Evolutionary conservation across 2,888 invertebrate species (phyloP), one percentile per base, ranked within the genome.

Genomic region (Pristionchus mayeri): DNA sequence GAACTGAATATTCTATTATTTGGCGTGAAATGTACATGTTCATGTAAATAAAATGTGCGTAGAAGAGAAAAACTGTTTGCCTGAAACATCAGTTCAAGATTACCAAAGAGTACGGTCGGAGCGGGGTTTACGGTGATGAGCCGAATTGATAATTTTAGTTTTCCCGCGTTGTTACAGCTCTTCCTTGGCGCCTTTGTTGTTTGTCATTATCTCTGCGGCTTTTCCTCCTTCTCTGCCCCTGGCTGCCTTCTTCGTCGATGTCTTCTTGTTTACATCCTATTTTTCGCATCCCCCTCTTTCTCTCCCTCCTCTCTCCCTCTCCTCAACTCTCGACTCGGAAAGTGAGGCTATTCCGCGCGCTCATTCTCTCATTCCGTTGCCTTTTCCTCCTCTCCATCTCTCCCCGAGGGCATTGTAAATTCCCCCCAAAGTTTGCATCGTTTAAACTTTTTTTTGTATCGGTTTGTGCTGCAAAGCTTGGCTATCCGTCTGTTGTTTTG

Each of bases 191-290:
- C 34, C 24, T 18, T 71, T 21, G 2, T 21, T 37, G n/a, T 57
- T 18, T 57, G 13, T 30, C 63, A 63, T 63, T 63, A 63, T 63
- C 34, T 63, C 24, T 44, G n/a, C 67, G 13, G 24, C 34, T 30
- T 34, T 34, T 18, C 30, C 7, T 4, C 30, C 30, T n/a, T 44
- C 37, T 24, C 24, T 24, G 9, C 9, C 71, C 24, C 16, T 40
- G 7, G 44, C 24, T n/a, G 3, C 71, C 40, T 44, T 71, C 71
- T 71, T 44, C 40, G 40, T 44, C 71, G 37, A 18, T 40, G 21
- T 71, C 71, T 24, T 44, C 44, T 71, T 71, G 40, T 71, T 71
- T 71, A 44, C 71, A 40, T 71, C 71, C 40, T 13, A 71, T 71
- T 44, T 71, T 24, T 40, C 37, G 40, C 71, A 40, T 71, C 71